Base-by-base conservation (phyloP, 2,797 vertebrate genomes). In the Poeciliopsis infans region DNA sequence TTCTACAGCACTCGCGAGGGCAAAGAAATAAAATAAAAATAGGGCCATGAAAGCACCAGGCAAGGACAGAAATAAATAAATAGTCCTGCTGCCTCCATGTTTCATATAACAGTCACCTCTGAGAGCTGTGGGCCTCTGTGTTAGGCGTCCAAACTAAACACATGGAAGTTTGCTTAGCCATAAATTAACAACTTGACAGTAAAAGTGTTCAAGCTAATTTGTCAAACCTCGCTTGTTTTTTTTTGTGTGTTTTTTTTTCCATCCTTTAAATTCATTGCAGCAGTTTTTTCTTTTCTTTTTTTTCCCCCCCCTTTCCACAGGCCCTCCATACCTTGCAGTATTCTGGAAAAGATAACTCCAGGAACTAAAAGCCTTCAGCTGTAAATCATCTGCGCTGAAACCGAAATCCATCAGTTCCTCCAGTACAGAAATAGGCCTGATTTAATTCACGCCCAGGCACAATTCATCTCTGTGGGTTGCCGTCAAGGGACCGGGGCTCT, bases 191-290 rank as follows among this genome's bases (percentile, higher is more conserved):
- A 83, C 86, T 93, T 89, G 95, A 96, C 95, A 95, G 95, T 95
- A 90, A 95, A 96, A 95, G 95, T 95, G 95, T 94, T 95, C 93
- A 91, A 93, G 90, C 94, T 94, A 93, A 96, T 96, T 95, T 95
- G 94, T 96, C 95, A 95, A 92, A 90, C 86, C 91, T 86, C 4
- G 79, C 87, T 82, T 74, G 79, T 77, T 89, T 92, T 91, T 89
- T 75, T 78, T 6, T 74, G 0, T 45, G 3, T n/a, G n/a, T n/a
- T 12, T 16, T 49, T 49, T 51, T 51, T 51, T 87, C 23, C 85
- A 73, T 88, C 74, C 68, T 94, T 95, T 93, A 94, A 94, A 95
- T 95, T 94, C 90, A 94, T 94, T 92, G 93, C 90, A 88, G 89
- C 83, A 83, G 88, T 87, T 92, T 41, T 39, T 66, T 36, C 31